Base-by-base conservation (phyloP, 2,888 invertebrate species). In the Trichacis sp. region DNA sequence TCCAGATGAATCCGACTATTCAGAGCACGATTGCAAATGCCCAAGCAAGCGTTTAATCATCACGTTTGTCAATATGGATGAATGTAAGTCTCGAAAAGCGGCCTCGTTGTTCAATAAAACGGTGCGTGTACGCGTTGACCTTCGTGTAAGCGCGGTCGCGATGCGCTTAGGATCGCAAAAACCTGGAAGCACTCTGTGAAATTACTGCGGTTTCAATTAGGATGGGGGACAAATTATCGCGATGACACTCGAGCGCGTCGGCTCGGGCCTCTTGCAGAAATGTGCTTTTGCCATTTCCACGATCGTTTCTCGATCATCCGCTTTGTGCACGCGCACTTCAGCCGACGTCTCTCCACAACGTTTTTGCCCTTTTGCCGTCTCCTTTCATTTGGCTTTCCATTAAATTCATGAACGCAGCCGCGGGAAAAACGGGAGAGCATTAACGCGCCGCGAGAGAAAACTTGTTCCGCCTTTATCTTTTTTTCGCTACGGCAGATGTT, bases 191-290 rank as follows among this genome's bases (percentile, higher is more conserved):
- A 79, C 77, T 80, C 77, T 73, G 72, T 73, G 70, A 74, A 79
- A 80, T 80, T 78, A 77, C 73, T 68, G 67, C 65, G 75, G 71
- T 78, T 78, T 78, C 78, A 80, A 79, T 80, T 79, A 80, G 73
- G 69, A 74, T 71, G 69, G 72, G 67, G 74, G 70, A 67, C 72
- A 68, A 77, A 75, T 78, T 76, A 77, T 77, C 73, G 69, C 58
- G 72, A 73, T 75, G 60, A 65, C 57, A 55, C 59, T 59, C 57
- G 20, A 46, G 42, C 43, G 66, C n/a, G 19, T 15, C 55, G 11
- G 43, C 18, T 50, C 24, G 24, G 15, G 38, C 18, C 50, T 50
- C 50, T 50, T 38, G 38, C 46, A 15, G 36, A 15, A 57, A 62
- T 48, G 48, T 11, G 51, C 53, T 46, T 36, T 30, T 52, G 52